Evolutionary conservation across 2,888 invertebrate genomes (phyloP).

Genomic region (Ommatoiulus sabulosus): DNA sequence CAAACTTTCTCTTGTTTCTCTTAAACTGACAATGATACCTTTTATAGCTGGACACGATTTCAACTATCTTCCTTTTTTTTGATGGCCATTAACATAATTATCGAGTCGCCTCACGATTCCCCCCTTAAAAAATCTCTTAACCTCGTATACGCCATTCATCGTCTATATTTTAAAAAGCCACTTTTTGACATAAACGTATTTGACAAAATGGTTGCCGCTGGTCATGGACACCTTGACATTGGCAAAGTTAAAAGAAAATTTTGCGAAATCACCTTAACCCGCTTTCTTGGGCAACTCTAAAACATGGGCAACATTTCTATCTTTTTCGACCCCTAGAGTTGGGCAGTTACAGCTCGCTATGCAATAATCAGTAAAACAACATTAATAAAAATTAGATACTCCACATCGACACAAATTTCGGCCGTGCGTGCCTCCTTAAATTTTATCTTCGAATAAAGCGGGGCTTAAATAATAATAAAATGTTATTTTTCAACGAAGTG

Average conservation of each 20-base stretch:
- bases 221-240: constrained; percentile 1
- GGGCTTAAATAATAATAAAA: too few species aligned
- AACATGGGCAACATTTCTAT: not conserved
- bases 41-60: not conserved
- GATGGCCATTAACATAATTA: not conserved
- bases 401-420: not conserved
- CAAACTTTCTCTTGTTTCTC: constrained; percentile 1
- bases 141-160: not conserved
- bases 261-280: not conserved
- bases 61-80: not conserved
- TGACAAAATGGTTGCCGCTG: constrained; percentile 1
- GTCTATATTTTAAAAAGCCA: not conserved
- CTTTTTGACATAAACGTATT: constrained; percentile 1
- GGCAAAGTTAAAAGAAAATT: constrained; percentile 1
- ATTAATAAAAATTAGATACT: not conserved
- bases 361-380: too few species aligned
- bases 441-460: too few species aligned
- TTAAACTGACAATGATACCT: constrained; percentile 1
- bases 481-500: too few species aligned
- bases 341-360: not conserved
- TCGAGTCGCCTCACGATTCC: not conserved
- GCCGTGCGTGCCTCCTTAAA: too few species aligned
- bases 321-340: not conserved
- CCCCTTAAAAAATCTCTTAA: not conserved
- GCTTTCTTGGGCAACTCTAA: not conserved